A percentile compares a stretch with the other conserved stretches of the same genome.
These are phyloP conservation scores for Cheiracanthium punctorium DNA, from an alignment of 2,888 invertebrate genomes.

Conservation along the genomic window DNA sequence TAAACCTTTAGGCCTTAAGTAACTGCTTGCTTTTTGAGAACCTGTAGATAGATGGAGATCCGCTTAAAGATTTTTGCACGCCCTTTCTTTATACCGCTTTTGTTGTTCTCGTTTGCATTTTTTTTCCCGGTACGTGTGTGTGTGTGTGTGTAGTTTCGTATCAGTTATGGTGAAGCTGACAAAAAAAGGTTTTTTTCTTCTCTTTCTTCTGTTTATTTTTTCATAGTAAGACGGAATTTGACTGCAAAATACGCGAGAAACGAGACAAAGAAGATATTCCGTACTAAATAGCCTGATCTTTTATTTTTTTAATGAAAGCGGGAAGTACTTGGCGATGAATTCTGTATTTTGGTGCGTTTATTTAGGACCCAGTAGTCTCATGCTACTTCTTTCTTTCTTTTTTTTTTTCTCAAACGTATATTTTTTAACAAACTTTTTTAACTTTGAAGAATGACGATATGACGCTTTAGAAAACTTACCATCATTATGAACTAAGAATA, in stretches of 20 bases:
- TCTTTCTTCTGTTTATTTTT: conserved; percentile 10
- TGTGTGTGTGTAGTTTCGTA: conserved; percentile 19
- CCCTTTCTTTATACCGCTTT: conserved; percentile 25
- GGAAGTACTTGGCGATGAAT: conserved; percentile 24
- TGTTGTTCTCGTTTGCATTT: not conserved
- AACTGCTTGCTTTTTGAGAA: conserved; percentile 65
- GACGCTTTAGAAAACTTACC: too few species aligned
- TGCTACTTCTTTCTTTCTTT: too few species aligned
- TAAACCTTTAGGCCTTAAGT: conserved; percentile 67
- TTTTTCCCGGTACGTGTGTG: conserved; percentile 16
- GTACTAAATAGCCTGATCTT: conserved; percentile 11
- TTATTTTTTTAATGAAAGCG: conserved; percentile 50
- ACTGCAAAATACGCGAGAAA: conserved; percentile 47
- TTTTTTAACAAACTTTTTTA: too few species aligned
- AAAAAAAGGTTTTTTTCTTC: conserved; percentile 28
- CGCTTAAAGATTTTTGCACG: conserved; percentile 56
- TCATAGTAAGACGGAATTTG: conserved; percentile 18
- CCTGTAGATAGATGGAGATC: conserved; percentile 64
- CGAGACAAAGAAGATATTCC: conserved; percentile 32
- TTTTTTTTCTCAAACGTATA: too few species aligned
- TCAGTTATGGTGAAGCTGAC: conserved; percentile 38
- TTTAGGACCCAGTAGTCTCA: too few species aligned
- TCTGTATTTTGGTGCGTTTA: not conserved
- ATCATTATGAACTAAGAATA: too few species aligned
- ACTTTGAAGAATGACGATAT: too few species aligned